Conservation (phyloP, 2,797 vertebrate genomes). For the Spinus olivaceus region DNA sequence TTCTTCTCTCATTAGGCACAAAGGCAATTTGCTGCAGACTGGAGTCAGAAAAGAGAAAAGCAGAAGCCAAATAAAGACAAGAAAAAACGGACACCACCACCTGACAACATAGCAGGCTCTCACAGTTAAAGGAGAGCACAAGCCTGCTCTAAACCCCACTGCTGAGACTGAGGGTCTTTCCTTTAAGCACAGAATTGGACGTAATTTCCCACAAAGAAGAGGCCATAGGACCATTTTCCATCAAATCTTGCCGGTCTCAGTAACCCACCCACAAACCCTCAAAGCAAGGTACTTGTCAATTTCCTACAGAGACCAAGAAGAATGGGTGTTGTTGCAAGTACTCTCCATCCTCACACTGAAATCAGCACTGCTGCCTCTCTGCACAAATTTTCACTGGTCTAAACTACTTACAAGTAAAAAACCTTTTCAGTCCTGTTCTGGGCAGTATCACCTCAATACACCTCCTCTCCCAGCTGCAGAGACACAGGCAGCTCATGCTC, state of each 20-base stretch:
- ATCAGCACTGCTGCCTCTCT: not conserved
- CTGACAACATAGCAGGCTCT: not conserved
- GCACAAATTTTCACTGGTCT: not conserved
- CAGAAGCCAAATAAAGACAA: not conserved
- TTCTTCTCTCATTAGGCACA: not conserved
- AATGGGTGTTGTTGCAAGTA: not conserved
- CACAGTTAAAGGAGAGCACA: not conserved
- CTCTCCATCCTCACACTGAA: not conserved
- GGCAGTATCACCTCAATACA: not conserved
- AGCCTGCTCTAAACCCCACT: not conserved
- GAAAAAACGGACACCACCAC: not conserved
- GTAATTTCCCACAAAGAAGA: accelerated
- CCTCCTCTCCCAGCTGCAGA: not conserved
- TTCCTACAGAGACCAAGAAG: not conserved
- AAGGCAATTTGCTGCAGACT: not conserved
- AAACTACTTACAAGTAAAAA: not conserved
- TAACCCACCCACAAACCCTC: not conserved
- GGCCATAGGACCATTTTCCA: not conserved
- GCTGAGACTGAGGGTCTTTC: not conserved
- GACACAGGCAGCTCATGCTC: not conserved
- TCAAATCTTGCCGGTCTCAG: not conserved
- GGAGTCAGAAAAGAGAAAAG: not conserved
- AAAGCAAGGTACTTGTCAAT: not conserved
- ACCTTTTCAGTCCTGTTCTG: not conserved
- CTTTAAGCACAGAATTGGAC: not conserved